Evolutionary conservation across 2,888 invertebrate species (phyloP), one percentile per base, ranked within the genome.

Genomic region (Dioctria linearis): DNA sequence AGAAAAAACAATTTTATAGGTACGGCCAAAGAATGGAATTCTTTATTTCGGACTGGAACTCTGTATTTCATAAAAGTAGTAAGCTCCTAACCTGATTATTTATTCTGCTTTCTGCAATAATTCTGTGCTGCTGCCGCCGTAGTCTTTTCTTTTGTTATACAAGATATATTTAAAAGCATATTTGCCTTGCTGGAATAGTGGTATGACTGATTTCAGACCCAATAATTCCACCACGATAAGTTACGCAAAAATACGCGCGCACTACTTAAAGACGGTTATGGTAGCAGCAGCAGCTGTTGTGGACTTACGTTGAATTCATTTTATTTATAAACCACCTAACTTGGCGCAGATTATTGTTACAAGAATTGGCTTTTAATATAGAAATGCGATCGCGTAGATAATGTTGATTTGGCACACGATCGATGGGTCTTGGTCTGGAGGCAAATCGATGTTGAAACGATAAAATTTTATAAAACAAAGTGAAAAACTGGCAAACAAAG

Each of bases 221-320:
- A 75, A 75, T 75, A 75, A 75, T 75, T 75, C 59, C 73, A 25
- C 25, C 25, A 75, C 73, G 73, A 59, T 25, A 75, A 59, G 59
- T 75, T 75, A 75, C 73, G 73, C 73, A 75, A 75, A 75, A 75
- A 75, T 75, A 75, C 73, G 73, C 73, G 73, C 73, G 73, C 37
- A 59, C 73, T 59, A 59, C 73, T 75, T 75, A 75, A 25, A 69
- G 49, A 57, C 57, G 59, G 42, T 59, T 59, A 43, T 42, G 59
- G 73, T 59, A 75, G 73, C 42, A 25, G 59, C 25, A 75, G 73
- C 42, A 25, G 59, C 25, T 25, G 13, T 54, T 42, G 57, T 59
- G 43, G 59, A 51, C 25, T 25, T 2, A 25, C 25, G 25, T 25
- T 25, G 25, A 25, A 25, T 73, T 59, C 54, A 3, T 37, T 57